These are phyloP conservation scores for Dinoponera quadriceps DNA, from an alignment of 1,140 invertebrate species.

Conservation along the genomic window DNA sequence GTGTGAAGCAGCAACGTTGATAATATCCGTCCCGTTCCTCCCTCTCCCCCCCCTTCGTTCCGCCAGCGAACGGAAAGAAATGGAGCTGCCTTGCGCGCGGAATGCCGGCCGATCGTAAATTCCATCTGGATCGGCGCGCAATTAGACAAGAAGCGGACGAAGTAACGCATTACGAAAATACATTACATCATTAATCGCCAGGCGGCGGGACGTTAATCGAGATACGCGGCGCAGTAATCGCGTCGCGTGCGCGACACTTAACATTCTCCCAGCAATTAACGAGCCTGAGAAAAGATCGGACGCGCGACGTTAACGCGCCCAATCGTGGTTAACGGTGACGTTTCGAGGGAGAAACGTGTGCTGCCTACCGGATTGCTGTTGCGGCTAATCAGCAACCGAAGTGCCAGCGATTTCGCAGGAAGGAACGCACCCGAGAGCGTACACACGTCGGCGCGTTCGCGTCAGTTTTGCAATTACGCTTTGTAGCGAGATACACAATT, in stretches of 20 bases:
- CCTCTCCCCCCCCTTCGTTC: too few species aligned
- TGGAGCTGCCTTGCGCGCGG: not conserved
- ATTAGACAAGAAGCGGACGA: not conserved
- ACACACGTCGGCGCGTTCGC: not conserved
- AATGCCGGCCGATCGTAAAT: not conserved
- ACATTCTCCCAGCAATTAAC: conserved; percentile 24
- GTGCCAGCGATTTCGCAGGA: too few species aligned
- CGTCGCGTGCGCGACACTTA: not conserved
- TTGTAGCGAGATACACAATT: not conserved
- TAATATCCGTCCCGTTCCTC: too few species aligned
- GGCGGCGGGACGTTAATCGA: not conserved
- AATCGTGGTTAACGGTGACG: not conserved
- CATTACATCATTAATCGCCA: conserved; percentile 29
- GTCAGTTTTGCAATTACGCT: conserved; percentile 5
- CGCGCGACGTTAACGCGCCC: not conserved
- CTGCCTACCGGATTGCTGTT: too few species aligned
- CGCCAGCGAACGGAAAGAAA: not conserved
- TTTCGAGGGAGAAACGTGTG: too few species aligned
- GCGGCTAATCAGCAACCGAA: too few species aligned
- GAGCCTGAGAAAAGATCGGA: not conserved
- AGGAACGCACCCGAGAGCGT: too few species aligned
- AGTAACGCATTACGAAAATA: not conserved
- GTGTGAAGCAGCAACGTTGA: too few species aligned
- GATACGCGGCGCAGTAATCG: not conserved
- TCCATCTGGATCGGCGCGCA: conserved; percentile 12